Conservation (phyloP, 1,140 invertebrate species). For the Choristoneura fumiferana region DNA sequence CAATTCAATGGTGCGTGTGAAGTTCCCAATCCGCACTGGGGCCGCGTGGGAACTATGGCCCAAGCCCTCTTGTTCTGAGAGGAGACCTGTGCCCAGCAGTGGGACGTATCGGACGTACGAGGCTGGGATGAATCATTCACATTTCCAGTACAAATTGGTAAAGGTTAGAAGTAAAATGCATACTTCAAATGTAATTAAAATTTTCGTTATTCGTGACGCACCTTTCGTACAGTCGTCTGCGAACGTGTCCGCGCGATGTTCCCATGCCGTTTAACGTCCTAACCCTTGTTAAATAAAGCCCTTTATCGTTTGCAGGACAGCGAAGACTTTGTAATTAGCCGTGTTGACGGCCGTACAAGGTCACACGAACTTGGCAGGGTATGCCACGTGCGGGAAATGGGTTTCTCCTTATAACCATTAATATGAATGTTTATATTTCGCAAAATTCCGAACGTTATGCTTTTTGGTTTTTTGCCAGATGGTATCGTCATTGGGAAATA, state of each 20-base stretch:
- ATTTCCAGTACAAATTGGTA: too few relatives aligned
- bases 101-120: too few relatives aligned
- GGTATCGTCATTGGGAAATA: too few relatives aligned
- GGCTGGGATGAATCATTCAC: too few relatives aligned
- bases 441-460: not conserved
- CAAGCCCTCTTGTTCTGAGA: too few relatives aligned
- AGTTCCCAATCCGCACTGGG: too few relatives aligned
- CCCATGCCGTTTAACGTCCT: not conserved
- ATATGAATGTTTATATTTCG: conserved; percentile 10
- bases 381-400: conserved; percentile 4
- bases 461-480: too few relatives aligned
- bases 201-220: conserved; percentile 6
- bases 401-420: conserved; percentile 2
- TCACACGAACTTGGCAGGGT: conserved; percentile 12
- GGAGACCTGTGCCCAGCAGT: too few relatives aligned
- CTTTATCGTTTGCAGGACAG: not conserved
- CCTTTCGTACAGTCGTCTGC: conserved; percentile 3
- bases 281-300: not conserved
- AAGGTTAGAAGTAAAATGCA: not conserved
- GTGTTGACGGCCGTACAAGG: conserved; percentile 7
- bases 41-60: too few relatives aligned
- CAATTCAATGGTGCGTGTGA: too few relatives aligned
- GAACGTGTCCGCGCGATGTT: not conserved
- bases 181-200: conserved; percentile 4
- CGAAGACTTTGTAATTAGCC: conserved; percentile 3